These are phyloP conservation scores for Lepus americanus DNA, from an alignment of 2,113 vertebrate genomes.

Conservation along the genomic window DNA sequence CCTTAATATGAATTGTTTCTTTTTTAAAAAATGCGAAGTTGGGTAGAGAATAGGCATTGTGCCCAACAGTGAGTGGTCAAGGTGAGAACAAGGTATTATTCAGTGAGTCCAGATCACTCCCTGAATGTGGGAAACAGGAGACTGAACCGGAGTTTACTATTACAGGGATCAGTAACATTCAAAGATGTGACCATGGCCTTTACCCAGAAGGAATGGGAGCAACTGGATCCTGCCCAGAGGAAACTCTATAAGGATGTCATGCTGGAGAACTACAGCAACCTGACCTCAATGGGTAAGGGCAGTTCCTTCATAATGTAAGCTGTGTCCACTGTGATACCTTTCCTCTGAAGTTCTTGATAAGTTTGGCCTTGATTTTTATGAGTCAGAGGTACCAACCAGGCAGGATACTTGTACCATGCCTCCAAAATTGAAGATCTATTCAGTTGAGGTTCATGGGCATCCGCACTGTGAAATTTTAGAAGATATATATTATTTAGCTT, in stretches of 20 bases:
- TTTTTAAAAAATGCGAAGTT: background rate
- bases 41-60: background rate
- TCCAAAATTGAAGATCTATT: background rate
- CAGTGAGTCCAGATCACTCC: background rate
- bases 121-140: background rate
- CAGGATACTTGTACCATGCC: background rate
- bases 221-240: constrained; percentile 63
- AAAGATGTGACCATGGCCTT: constrained; percentile 75
- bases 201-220: constrained; percentile 74
- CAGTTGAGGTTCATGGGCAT: background rate
- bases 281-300: constrained; percentile 69
- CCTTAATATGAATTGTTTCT: constrained; percentile 34
- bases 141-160: constrained; percentile 51
- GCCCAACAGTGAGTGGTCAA: background rate
- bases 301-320: background rate
- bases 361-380: background rate
- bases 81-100: constrained; percentile 15
- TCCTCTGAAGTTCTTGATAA: background rate
- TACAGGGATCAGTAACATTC: constrained; percentile 53
- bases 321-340: background rate
- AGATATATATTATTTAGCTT: background rate
- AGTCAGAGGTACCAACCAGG: background rate
- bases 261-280: constrained; percentile 67
- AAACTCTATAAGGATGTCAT: constrained; percentile 63
- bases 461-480: constrained; percentile 16